Evolutionary conservation across 2,888 invertebrate genomes (phyloP).

Genomic region (Cheilosia variabilis): DNA sequence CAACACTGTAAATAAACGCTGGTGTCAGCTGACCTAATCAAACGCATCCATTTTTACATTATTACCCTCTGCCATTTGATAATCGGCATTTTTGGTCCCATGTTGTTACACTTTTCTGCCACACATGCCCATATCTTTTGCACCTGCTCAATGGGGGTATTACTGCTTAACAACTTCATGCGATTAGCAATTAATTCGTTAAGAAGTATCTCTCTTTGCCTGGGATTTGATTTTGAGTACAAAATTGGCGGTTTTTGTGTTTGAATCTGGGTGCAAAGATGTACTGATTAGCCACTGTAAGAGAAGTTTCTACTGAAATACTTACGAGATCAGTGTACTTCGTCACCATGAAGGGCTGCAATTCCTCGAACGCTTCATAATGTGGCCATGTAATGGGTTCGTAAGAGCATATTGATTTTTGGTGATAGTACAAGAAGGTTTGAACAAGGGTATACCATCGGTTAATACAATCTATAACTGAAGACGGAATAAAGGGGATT

Average conservation of each 20-base stretch:
- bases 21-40: not conserved
- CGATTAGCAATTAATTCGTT: conserved; percentile 6
- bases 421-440: not conserved
- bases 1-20: conserved; percentile 15
- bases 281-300: not conserved
- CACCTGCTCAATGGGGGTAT: not conserved
- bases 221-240: not conserved
- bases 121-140: conserved; percentile 13
- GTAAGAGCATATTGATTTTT: not conserved
- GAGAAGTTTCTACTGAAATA: not conserved
- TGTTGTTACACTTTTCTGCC: conserved; percentile 3
- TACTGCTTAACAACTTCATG: not conserved
- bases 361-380: not conserved
- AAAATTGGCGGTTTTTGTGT: not conserved
- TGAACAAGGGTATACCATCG: conserved; percentile 21
- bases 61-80: conserved; percentile 42
- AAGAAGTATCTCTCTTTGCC: not conserved
- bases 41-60: not conserved
- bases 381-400: conserved; percentile 1
- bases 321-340: conserved; percentile 30
- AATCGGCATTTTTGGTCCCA: conserved; percentile 5
- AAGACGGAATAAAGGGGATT: not conserved
- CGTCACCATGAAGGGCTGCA: not conserved
- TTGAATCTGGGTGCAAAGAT: conserved; percentile 2
- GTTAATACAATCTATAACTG: conserved; percentile 25